Evolutionary conservation across 2,113 vertebrate species (phyloP).

Genomic region (Paradoxurus hermaphroditus): DNA sequence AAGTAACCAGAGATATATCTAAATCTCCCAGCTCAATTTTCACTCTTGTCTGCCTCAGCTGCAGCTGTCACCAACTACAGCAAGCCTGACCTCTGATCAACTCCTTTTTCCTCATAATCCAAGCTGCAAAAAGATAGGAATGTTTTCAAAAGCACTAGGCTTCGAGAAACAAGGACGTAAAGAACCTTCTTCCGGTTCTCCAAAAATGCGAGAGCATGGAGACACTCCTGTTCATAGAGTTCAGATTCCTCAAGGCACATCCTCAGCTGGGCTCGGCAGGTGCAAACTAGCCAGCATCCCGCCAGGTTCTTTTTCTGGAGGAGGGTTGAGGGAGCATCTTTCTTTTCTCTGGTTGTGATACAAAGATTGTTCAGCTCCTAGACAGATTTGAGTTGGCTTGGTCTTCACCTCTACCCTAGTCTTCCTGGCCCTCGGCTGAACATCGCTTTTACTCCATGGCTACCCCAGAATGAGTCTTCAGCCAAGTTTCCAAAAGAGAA

Average conservation of each 20-base stretch:
- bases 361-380: neutral
- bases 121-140: neutral
- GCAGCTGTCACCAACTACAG: neutral
- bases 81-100: neutral
- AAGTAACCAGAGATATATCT: neutral
- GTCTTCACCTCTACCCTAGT: neutral
- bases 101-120: neutral
- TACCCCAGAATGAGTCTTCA: neutral
- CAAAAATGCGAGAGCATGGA: neutral
- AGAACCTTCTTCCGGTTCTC: neutral
- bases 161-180: neutral
- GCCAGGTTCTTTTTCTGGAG: neutral
- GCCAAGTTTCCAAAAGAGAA: neutral
- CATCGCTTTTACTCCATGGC: neutral
- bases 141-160: neutral
- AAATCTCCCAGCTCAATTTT: neutral
- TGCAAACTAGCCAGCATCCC: rapidly evolving
- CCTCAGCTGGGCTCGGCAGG: rapidly evolving
- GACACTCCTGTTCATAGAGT: rapidly evolving
- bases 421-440: neutral
- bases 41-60: neutral
- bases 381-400: neutral
- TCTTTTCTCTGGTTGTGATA: neutral
- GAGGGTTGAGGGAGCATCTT: rapidly evolving
- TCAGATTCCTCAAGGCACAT: neutral